Base-by-base conservation (phyloP, 2,888 invertebrate species). In the Celastrina argiolus region DNA sequence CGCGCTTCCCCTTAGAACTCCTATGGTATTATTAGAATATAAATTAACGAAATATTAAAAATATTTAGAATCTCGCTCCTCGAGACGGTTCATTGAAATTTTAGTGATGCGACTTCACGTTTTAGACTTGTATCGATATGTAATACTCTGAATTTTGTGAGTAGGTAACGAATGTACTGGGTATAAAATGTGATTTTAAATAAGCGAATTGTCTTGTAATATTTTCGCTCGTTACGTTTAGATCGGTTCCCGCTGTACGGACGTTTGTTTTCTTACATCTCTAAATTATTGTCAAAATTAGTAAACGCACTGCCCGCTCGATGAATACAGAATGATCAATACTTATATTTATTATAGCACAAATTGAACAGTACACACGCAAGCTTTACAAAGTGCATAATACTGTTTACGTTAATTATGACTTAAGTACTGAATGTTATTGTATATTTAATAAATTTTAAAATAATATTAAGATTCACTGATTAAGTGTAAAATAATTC, bases 21-120 rank as follows among this genome's bases (percentile, higher is more conserved):
- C 81, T 80, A 88, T 83, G 87, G 90, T 90, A 91, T 90, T 90
- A 91, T 83, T 90, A 90, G 90, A 83, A 76, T 88, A 81, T 87
- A 86, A 73, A 73, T 68, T 67, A 84, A 78, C 83, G 78, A 81
- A 86, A 84, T 83, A 81, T 82, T 81, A 85, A 85, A 78, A 87
- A 84, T 82, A 80, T 82, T 88, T 88, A 88, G 88, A 88, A 87
- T 88, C 88, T 88, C 87, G 81, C 86, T 88, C 87, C 87, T 81
- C 80, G 85, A 78, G 82, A 85, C 85, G 85, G 86, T 87, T 87
- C 84, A 84, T 82, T 83, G 85, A 83, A 84, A 82, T 81, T 83
- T 83, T 83, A 84, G 82, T 81, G 77, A 83, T 82, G 82, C 78
- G 73, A 83, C 77, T 88, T 83, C 85, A 86, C 81, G 83, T 85